Percentiles rank a stretch among this genome's conserved stretches.
Conservation (phyloP, 2,888 invertebrate genomes). For the Volucella inflata region DNA sequence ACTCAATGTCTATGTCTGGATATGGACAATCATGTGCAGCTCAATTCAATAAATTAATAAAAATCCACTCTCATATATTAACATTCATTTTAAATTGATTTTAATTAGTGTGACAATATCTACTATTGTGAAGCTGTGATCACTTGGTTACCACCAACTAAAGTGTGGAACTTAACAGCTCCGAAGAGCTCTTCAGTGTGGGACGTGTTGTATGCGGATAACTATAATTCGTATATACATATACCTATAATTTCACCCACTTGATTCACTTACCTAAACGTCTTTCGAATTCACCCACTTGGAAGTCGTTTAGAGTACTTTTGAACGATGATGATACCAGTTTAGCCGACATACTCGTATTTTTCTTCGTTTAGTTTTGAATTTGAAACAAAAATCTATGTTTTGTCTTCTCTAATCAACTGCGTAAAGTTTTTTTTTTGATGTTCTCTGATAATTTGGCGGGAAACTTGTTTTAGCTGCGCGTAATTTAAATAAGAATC, state of each 20-base stretch:
- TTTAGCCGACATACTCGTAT: constrained; percentile 74
- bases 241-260: constrained; percentile 43
- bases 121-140: constrained; percentile 4
- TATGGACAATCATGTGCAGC: constrained; percentile 19
- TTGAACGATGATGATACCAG: constrained; percentile 82
- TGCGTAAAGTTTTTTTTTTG: too few relatives aligned
- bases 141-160: constrained; percentile 10
- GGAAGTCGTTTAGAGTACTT: constrained; percentile 81
- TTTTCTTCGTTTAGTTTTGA: background rate
- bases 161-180: constrained; percentile 34
- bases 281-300: constrained; percentile 85
- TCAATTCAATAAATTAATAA: constrained; percentile 57
- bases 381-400: constrained; percentile 1
- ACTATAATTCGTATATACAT: too few relatives aligned
- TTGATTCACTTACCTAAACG: constrained; percentile 85
- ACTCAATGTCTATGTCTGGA: background rate
- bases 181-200: constrained; percentile 27
- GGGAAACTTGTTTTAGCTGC: too few relatives aligned
- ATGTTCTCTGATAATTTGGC: too few relatives aligned
- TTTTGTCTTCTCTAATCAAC: background rate
- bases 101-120: constrained; percentile 64
- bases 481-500: background rate
- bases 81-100: constrained; percentile 66
- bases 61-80: constrained; percentile 42
- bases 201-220: constrained; percentile 17